Evolutionary conservation across 2,113 vertebrate genomes (phyloP).

Genomic region (Callithrix jacchus): DNA sequence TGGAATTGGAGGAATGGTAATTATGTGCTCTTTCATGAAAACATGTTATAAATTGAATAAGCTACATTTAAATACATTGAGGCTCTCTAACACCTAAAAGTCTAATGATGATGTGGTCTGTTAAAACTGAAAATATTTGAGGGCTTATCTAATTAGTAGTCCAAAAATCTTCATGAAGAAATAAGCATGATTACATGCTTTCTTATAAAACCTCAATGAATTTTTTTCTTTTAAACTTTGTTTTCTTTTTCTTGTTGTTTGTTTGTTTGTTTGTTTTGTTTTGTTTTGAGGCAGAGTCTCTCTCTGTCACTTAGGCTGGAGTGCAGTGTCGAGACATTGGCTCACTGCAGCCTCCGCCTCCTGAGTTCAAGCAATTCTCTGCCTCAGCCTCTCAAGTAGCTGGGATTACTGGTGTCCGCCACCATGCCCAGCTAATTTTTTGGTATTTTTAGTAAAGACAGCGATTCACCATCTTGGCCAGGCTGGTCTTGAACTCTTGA

Average conservation of each 20-base stretch:
- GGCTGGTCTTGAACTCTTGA: too few relatives aligned
- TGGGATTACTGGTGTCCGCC: too few relatives aligned
- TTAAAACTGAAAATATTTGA: constrained; percentile 27
- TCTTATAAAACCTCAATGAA: not conserved
- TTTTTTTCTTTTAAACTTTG: not conserved
- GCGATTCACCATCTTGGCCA: too few relatives aligned
- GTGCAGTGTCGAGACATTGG: too few relatives aligned
- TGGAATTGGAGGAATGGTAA: not conserved
- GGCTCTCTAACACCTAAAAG: not conserved
- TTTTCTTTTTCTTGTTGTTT: not conserved
- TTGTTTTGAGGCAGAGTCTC: too few relatives aligned
- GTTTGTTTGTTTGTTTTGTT: too few relatives aligned
- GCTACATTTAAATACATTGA: constrained; percentile 19
- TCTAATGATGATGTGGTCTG: not conserved
- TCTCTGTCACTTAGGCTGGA: too few relatives aligned
- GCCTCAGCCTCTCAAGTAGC: too few relatives aligned
- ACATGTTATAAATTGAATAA: constrained; percentile 1
- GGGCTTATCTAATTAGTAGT: constrained; percentile 7
- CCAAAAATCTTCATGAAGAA: not conserved
- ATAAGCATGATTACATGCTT: not conserved
- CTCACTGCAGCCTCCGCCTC: too few relatives aligned
- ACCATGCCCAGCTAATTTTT: too few relatives aligned
- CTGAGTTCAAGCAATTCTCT: too few relatives aligned
- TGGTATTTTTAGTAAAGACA: too few relatives aligned
- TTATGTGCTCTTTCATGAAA: constrained; percentile 44